Percentiles rank a stretch among this genome's conserved stretches.
phyloP scores from a whole-genome alignment of 1,140 invertebrate genomes.

The Druon quercuslanigerum region DNA sequence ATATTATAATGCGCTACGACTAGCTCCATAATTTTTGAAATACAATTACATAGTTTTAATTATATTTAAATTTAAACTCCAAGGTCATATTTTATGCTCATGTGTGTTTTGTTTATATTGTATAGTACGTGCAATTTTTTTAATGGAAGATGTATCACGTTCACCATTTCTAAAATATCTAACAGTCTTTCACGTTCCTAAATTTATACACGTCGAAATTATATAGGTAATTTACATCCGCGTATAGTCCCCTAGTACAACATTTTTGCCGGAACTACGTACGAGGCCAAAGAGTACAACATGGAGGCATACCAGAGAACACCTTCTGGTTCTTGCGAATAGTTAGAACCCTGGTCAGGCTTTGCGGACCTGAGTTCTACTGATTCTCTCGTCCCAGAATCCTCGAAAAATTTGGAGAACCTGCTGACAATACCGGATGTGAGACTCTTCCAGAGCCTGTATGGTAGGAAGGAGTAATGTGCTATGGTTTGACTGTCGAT shows the following conservation, averaged over 20 bases:
- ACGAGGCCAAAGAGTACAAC: conserved; percentile 83
- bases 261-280: conserved; percentile 79
- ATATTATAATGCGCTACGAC: background rate
- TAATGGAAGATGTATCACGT: conserved; percentile 17
- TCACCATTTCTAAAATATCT: conserved; percentile 28
- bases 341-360: conserved; percentile 18
- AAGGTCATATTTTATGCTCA: background rate
- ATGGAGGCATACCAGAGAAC: conserved; percentile 92
- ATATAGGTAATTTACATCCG: too few relatives aligned
- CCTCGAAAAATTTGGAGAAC: conserved; percentile 7
- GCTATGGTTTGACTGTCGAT: conserved; percentile 90
- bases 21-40: conserved; percentile 26
- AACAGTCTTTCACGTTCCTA: conserved; percentile 30
- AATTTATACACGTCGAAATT: conserved; percentile 4
- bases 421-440: conserved; percentile 35
- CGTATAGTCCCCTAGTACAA: conserved; percentile 49
- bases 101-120: background rate
- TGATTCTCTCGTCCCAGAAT: conserved; percentile 10
- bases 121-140: conserved; percentile 1
- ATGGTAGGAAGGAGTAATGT: conserved; percentile 88
- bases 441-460: conserved; percentile 77
- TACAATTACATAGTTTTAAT: background rate
- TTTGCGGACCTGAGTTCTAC: conserved; percentile 30
- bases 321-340: conserved; percentile 71
- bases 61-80: background rate